Evolutionary conservation across 37 sponge, comb jelly and placozoan genomes (phyloP), one percentile per base, ranked within the genome.

Genomic region (Lycopodina hypogea): DNA sequence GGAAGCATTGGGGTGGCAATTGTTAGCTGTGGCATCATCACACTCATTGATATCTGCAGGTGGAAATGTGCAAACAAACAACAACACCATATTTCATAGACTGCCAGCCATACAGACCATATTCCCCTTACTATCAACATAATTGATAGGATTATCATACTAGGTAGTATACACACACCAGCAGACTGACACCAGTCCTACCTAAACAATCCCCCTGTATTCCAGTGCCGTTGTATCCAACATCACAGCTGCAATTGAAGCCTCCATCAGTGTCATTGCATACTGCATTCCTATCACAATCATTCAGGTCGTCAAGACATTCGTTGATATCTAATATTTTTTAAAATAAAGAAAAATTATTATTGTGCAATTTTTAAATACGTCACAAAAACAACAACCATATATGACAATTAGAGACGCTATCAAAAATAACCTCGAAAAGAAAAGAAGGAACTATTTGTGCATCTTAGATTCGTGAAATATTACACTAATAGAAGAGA

Each of bases 171-270:
- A n/a, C n/a, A n/a, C n/a, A n/a, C n/a, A n/a, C n/a, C n/a, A n/a
- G n/a, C n/a, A n/a, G n/a, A n/a, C n/a, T n/a, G n/a, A n/a, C n/a
- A n/a, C n/a, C 9, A 45, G 48, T 4, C 48, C 4, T 45, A 45
- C 48, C 35, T 68, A 32, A 32, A 68, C 68, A 26, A 29, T 68
- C 33, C 1, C 74, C 42, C 17, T 50, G 17, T 17, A 1, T 50
- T 74, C 56, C 74, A 74, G 48, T 35, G 29, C 74, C 74, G 2
- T 11, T 74, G 74, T 55, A 74, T 24, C 74, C 74, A 52, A 35
- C 3, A 33, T 35, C 26, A 52, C 74, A 74, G 28, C 11, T 23
- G 37, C 74, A 74, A 26, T 6, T 15, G 33, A 51, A 74, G 56
- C 33, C 35, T 52, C 74, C 74, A 55, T 35, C 56, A 24, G 32